A percentile compares a stretch with the other conserved stretches of the same genome.
These are phyloP conservation scores for Graptemys geographica DNA, from an alignment of 2,797 vertebrate genomes.

Conservation along the genomic window DNA sequence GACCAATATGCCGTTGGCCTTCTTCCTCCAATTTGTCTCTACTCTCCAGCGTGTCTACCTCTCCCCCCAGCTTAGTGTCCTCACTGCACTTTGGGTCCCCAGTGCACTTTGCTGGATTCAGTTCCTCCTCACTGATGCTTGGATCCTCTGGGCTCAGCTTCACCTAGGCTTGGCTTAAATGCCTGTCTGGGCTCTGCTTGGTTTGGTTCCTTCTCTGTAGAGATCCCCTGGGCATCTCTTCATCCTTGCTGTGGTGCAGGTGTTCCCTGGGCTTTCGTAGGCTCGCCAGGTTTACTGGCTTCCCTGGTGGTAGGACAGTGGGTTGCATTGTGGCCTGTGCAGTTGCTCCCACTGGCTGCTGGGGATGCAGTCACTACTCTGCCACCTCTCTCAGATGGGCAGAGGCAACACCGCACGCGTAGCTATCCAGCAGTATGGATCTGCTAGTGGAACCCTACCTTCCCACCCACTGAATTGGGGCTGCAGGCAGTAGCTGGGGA, in stretches of 20 bases:
- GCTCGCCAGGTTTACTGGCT: not conserved
- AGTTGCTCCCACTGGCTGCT: not conserved
- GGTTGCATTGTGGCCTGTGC: not conserved
- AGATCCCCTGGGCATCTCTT: fast-evolving
- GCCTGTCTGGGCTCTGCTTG: not conserved
- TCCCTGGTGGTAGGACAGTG: not conserved
- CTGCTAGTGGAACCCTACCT: not conserved
- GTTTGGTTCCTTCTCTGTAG: not conserved
- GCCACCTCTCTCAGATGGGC: not conserved
- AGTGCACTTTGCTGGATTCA: not conserved
- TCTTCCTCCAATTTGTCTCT: no score
- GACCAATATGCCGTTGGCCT: no score
- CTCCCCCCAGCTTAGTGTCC: no score
- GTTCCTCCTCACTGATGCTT: not conserved
- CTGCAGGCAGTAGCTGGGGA: not conserved
- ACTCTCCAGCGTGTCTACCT: no score
- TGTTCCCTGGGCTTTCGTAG: fast-evolving
- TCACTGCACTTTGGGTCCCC: not conserved
- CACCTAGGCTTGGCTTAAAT: not conserved
- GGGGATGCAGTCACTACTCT: not conserved
- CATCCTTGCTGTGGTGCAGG: fast-evolving
- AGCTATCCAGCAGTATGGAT: not conserved
- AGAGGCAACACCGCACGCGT: not conserved
- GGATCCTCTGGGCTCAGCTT: not conserved
- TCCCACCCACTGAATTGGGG: not conserved